These are phyloP conservation scores for Ariopsis seemanni DNA, from an alignment of 2,113 vertebrate genomes.

Conservation along the genomic window DNA sequence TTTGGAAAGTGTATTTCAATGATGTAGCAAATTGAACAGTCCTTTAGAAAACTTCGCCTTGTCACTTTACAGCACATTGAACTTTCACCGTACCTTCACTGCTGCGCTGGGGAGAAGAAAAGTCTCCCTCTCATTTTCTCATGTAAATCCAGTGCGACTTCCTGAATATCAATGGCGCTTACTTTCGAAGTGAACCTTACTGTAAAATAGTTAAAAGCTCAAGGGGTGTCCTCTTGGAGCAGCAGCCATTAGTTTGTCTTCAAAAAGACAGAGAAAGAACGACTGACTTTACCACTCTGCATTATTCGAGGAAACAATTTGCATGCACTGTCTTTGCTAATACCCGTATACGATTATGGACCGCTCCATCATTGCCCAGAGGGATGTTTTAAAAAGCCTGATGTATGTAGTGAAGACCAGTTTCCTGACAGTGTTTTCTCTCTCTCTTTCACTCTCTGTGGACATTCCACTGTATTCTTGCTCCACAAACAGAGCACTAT, in stretches of 20 bases:
- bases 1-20: conserved; percentile 5
- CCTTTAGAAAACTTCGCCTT: conserved; percentile 11
- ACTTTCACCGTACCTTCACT: conserved; percentile 3
- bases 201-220: conserved; percentile 47
- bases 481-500: conserved; percentile 8
- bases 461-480: conserved; percentile 19
- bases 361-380: conserved; percentile 34
- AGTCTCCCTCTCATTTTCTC: conserved; percentile 35
- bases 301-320: conserved; percentile 41
- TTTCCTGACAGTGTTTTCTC: conserved; percentile 30
- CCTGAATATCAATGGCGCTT: conserved; percentile 50
- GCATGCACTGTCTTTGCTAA: conserved; percentile 41
- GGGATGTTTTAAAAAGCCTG: conserved; percentile 41
- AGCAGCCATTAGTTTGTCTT: conserved; percentile 38
- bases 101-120: conserved; percentile 14
- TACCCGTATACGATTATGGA: conserved; percentile 33
- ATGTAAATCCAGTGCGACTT: conserved; percentile 32
- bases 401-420: conserved; percentile 25
- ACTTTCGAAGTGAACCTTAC: conserved; percentile 34
- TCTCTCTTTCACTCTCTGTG: conserved; percentile 12
- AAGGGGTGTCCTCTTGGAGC: conserved; percentile 37
- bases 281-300: conserved; percentile 7
- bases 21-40: not conserved
- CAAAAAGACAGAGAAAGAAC: conserved; percentile 24
- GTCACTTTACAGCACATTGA: conserved; percentile 14